Evolutionary conservation across 2,888 invertebrate species (phyloP).

Genomic region (Alloplasta piceator): DNA sequence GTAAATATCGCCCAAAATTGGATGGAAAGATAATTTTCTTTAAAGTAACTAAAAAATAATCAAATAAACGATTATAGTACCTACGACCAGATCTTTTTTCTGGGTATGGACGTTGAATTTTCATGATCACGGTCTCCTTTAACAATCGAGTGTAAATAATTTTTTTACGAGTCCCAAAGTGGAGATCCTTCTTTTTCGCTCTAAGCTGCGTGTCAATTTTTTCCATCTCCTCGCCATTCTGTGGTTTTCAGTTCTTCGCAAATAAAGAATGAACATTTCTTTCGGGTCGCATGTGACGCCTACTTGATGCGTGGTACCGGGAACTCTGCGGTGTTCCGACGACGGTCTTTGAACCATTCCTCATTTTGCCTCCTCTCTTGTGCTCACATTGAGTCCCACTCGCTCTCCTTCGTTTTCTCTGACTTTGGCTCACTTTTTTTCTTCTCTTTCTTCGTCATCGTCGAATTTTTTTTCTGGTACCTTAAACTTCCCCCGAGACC

Average conservation of each 20-base stretch:
- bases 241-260: slow-evolving; percentile 68
- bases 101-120: slow-evolving; percentile 8
- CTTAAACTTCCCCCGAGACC: background rate
- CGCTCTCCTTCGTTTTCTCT: slow-evolving; percentile 35
- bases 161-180: slow-evolving; percentile 63
- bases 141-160: slow-evolving; percentile 57
- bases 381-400: background rate
- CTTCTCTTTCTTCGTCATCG: background rate
- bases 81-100: no score
- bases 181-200: slow-evolving; percentile 53
- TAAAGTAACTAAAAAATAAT: no score
- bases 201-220: slow-evolving; percentile 70
- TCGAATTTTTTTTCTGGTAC: background rate
- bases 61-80: no score
- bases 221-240: slow-evolving; percentile 62
- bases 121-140: slow-evolving; percentile 33
- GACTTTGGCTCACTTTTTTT: background rate
- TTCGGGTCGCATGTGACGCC: slow-evolving; percentile 70
- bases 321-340: slow-evolving; percentile 72
- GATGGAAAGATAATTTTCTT: no score
- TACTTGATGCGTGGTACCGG: slow-evolving; percentile 69
- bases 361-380: slow-evolving; percentile 24
- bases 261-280: slow-evolving; percentile 71
- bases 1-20: no score
- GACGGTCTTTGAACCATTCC: slow-evolving; percentile 56